Evolutionary conservation across 2,888 invertebrate species (phyloP).

Genomic region (Agrilus biguttatus): DNA sequence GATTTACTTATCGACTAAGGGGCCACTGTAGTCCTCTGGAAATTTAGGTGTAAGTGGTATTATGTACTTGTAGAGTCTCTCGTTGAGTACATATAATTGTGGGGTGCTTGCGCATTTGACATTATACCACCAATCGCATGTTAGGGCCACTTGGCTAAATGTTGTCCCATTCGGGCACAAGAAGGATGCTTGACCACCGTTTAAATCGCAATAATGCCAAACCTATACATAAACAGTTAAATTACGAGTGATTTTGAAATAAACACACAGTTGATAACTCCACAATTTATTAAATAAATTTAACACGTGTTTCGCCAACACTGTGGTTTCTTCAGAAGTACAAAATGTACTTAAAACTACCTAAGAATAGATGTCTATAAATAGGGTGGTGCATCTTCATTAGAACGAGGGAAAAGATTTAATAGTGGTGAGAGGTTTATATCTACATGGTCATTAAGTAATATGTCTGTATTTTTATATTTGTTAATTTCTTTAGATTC

Average conservation of each 20-base stretch:
- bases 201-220: slow-evolving; percentile 85
- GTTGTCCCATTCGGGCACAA: slow-evolving; percentile 83
- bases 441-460: too few species aligned
- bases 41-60: slow-evolving; percentile 75
- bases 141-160: slow-evolving; percentile 76
- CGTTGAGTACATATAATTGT: slow-evolving; percentile 76
- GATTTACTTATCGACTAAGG: slow-evolving; percentile 66
- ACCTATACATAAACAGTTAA: slow-evolving; percentile 39
- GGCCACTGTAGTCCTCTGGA: slow-evolving; percentile 81
- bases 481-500: too few species aligned
- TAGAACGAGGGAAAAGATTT: too few species aligned
- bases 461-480: too few species aligned
- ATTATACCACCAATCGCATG: slow-evolving; percentile 91
- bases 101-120: slow-evolving; percentile 72
- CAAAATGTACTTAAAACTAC: too few species aligned
- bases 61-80: slow-evolving; percentile 78
- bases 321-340: too few species aligned
- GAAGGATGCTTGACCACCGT: slow-evolving; percentile 81
- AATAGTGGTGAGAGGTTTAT: too few species aligned
- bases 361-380: too few species aligned
- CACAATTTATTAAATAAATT: too few species aligned
- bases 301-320: too few species aligned
- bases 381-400: too few species aligned
- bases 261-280: too few species aligned
- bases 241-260: background rate